These are phyloP conservation scores for Bombus impatiens DNA, from an alignment of 1,140 invertebrate species.

Conservation along the genomic window DNA sequence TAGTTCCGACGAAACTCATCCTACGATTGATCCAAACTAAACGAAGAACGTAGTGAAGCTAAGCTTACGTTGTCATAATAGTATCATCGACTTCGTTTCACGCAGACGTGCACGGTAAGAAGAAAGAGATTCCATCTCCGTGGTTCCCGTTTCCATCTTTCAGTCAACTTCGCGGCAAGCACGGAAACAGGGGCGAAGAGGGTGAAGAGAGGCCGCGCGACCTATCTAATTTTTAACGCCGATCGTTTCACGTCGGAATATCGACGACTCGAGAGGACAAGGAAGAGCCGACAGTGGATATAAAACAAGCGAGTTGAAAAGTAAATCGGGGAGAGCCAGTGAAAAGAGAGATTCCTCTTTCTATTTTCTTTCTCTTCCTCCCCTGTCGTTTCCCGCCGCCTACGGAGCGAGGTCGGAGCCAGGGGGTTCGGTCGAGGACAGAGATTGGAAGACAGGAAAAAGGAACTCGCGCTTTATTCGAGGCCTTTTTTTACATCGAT, in stretches of 20 bases:
- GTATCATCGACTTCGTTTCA: neutral
- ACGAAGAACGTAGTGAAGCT: neutral
- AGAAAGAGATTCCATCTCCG: slow-evolving; percentile 1
- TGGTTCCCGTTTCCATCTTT: slow-evolving; percentile 40
- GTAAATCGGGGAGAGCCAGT: slow-evolving; percentile 74
- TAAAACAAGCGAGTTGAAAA: slow-evolving; percentile 78
- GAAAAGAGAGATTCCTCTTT: slow-evolving; percentile 74
- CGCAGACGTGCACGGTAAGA: neutral
- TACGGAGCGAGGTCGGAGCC: neutral
- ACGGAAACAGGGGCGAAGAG: neutral
- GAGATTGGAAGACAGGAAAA: slow-evolving; percentile 74
- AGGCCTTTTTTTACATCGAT: slow-evolving; percentile 69
- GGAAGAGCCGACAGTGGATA: slow-evolving; percentile 56
- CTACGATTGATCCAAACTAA: neutral
- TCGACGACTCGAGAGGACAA: slow-evolving; percentile 50
- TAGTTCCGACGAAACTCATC: neutral
- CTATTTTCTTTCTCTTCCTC: slow-evolving; percentile 59
- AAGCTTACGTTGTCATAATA: slow-evolving; percentile 5
- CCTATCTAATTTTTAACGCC: slow-evolving; percentile 72
- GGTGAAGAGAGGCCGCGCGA: slow-evolving; percentile 44
- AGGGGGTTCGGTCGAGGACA: slow-evolving; percentile 30
- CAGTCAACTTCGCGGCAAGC: slow-evolving; percentile 18
- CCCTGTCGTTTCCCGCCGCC: neutral
- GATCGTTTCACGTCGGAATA: slow-evolving; percentile 69
- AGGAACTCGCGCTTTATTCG: slow-evolving; percentile 72